Evolutionary conservation across 2,888 invertebrate genomes (phyloP).

Genomic region (Urechis unicinctus): DNA sequence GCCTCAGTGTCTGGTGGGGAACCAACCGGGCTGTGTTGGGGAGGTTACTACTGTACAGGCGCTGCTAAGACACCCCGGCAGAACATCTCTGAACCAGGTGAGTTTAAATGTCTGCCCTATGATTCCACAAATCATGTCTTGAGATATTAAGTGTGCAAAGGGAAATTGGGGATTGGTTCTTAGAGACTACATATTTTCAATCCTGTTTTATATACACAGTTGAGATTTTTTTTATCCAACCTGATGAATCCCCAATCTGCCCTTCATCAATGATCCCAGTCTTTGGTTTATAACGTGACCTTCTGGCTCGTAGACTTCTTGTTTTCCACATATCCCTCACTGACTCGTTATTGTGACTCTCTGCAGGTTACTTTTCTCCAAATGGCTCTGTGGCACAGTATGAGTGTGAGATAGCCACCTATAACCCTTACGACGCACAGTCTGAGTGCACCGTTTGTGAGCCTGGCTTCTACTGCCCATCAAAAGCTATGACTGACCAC

Average conservation of each 20-base stretch:
- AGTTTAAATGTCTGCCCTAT: background rate
- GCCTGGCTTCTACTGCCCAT: slow-evolving; percentile 41
- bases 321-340: too few species aligned
- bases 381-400: slow-evolving; percentile 35
- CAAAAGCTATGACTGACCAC: slow-evolving; percentile 36
- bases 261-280: too few species aligned
- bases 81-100: slow-evolving; percentile 20
- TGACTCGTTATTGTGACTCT: background rate
- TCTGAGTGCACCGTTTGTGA: slow-evolving; percentile 35
- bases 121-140: background rate
- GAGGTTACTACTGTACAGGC: slow-evolving; percentile 45
- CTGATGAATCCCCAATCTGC: too few species aligned
- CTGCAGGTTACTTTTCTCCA: slow-evolving; percentile 36
- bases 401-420: slow-evolving; percentile 38
- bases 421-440: slow-evolving; percentile 31
- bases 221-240: background rate
- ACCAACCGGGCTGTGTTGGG: slow-evolving; percentile 19
- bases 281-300: too few species aligned
- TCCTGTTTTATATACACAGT: background rate
- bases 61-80: slow-evolving; percentile 33
- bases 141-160: background rate
- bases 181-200: background rate
- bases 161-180: background rate
- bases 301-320: too few species aligned
- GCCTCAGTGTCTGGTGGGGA: slow-evolving; percentile 28